Evolutionary conservation across 2,888 invertebrate genomes (phyloP).

Genomic region (Neoitamus cyanurus): DNA sequence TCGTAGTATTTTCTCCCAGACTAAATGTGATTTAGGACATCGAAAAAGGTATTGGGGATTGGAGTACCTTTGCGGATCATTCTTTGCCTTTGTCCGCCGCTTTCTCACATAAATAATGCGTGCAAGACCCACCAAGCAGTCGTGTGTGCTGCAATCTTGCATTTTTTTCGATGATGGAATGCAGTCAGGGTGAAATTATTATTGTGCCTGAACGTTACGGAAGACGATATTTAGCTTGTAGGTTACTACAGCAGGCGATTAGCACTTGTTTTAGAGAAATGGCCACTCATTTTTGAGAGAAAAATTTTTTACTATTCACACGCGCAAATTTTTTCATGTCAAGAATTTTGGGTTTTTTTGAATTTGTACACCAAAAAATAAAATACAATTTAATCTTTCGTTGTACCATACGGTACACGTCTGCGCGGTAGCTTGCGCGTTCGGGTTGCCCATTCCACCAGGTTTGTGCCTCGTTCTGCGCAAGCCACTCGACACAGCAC

Average conservation of each 20-base stretch:
- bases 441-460: no score
- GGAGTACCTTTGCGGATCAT: constrained; percentile 3
- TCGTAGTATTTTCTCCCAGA: neutral
- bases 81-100: neutral
- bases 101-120: constrained; percentile 43
- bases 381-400: no score
- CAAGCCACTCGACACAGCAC: no score
- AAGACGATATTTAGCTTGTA: neutral
- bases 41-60: neutral
- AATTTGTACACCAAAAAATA: no score
- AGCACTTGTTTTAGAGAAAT: no score
- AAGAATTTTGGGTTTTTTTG: no score
- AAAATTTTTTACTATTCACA: no score
- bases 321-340: no score
- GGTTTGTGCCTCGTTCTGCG: no score
- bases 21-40: constrained; percentile 40
- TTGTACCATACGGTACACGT: no score
- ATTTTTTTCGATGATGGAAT: neutral
- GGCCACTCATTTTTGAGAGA: no score
- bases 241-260: neutral
- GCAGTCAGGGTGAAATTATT: neutral
- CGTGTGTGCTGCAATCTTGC: neutral
- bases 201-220: neutral
- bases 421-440: no score
- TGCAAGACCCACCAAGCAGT: constrained; percentile 30